Percentiles rank a stretch among this genome's conserved stretches.
phyloP scores from a whole-genome alignment of 2,797 vertebrate species.

The Sebastes matsubarae region DNA sequence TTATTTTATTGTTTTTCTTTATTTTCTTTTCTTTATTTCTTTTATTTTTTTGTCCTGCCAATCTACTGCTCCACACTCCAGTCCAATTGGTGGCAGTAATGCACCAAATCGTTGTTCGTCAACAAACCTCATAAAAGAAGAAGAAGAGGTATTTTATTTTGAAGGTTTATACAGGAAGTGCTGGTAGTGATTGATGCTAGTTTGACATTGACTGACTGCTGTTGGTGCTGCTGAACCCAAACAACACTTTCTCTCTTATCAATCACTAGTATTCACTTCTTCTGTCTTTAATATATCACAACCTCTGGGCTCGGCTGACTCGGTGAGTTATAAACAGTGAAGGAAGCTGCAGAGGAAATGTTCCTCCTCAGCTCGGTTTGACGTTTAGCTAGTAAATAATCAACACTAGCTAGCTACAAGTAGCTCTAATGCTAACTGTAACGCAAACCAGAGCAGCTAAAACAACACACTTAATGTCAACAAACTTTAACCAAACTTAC shows the following conservation, averaged over 20 bases:
- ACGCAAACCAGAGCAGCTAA: too few relatives aligned
- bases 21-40: too few relatives aligned
- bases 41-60: too few relatives aligned
- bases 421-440: background rate
- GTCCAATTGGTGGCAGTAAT: too few relatives aligned
- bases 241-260: slow-evolving; percentile 25
- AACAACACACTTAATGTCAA: background rate
- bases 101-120: too few relatives aligned
- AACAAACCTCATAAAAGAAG: too few relatives aligned
- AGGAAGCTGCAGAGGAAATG: background rate
- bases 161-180: slow-evolving; percentile 47
- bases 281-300: background rate
- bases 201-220: background rate
- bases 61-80: too few relatives aligned
- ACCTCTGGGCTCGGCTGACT: slow-evolving; percentile 5
- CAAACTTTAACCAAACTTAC: background rate
- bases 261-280: background rate
- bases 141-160: slow-evolving; percentile 9
- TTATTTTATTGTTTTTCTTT: too few relatives aligned
- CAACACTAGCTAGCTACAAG: slow-evolving; percentile 30
- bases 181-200: fast-evolving
- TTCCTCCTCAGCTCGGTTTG: background rate
- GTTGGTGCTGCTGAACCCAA: background rate
- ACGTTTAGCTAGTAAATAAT: background rate
- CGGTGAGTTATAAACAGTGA: slow-evolving; percentile 47